A percentile compares a stretch with the other conserved stretches of the same genome.
These are phyloP conservation scores for Marmota flaviventris DNA, from an alignment of 2,113 vertebrate genomes.

Conservation along the genomic window DNA sequence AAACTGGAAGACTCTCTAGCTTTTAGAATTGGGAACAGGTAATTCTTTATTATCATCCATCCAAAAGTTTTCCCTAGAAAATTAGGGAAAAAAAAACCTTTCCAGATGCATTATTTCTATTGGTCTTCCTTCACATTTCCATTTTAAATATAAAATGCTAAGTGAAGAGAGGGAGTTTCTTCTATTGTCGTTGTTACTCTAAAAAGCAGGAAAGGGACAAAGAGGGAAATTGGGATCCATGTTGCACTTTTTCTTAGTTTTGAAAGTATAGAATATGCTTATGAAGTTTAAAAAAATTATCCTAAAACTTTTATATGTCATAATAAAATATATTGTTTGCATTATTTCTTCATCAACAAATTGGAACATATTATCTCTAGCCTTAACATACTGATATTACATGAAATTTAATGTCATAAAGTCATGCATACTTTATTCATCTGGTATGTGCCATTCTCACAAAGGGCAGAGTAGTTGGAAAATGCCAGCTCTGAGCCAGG, in stretches of 20 bases:
- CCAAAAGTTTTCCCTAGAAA: not conserved
- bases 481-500: slow-evolving; percentile 52
- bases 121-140: not conserved
- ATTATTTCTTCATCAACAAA: not conserved
- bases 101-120: not conserved
- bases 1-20: not conserved
- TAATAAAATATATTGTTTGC: not conserved
- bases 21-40: not conserved
- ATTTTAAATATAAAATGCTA: not conserved
- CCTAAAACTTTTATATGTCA: not conserved
- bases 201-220: not conserved
- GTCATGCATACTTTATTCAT: not conserved
- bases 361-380: not conserved
- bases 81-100: not conserved
- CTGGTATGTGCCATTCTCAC: not conserved
- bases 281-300: not conserved
- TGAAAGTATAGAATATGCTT: not conserved
- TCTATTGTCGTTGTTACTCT: not conserved
- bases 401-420: not conserved
- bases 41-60: not conserved
- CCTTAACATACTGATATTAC: not conserved
- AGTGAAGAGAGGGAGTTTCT: not conserved
- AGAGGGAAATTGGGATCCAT: not conserved
- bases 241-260: not conserved
- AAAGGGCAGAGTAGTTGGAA: slow-evolving; percentile 17